A percentile compares a stretch with the other conserved stretches of the same genome.
These are phyloP conservation scores for Aurelia sp. DNA, from an alignment of 30 jellyfish, hydroid and myxozoan genomes.

Conservation along the genomic window DNA sequence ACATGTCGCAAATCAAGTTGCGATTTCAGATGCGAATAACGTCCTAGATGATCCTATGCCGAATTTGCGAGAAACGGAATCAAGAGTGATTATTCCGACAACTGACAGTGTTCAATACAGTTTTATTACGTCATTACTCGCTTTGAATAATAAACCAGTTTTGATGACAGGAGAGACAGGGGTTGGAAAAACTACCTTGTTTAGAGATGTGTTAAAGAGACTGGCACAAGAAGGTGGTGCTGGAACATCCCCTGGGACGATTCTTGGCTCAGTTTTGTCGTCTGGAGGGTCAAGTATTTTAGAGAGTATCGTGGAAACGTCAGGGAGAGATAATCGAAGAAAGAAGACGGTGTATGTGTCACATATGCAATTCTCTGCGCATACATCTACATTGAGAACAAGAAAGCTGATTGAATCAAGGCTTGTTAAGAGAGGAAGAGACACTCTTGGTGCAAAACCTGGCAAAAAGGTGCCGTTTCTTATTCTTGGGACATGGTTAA, in stretches of 20 bases:
- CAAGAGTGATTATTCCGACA: conserved; percentile 73
- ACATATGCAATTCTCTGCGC: conserved; percentile 82
- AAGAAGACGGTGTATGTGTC: conserved; percentile 52
- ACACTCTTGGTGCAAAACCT: conserved; percentile 76
- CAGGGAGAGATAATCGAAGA: conserved; percentile 39
- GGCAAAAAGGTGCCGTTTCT: conserved; percentile 72
- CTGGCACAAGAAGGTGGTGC: conserved; percentile 87
- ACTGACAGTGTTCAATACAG: conserved; percentile 65
- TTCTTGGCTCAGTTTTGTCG: conserved; percentile 75
- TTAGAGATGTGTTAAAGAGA: conserved; percentile 60
- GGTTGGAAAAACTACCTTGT: conserved; percentile 72
- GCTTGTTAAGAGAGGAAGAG: conserved; percentile 80
- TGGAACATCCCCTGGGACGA: conserved; percentile 71
- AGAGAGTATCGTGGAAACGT: conserved; percentile 51
- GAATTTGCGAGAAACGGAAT: conserved; percentile 29
- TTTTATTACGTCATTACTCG: conserved; percentile 57
- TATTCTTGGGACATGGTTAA: background rate
- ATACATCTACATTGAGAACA: conserved; percentile 43
- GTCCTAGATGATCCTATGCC: conserved; percentile 72
- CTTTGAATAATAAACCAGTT: conserved; percentile 63
- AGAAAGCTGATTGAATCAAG: conserved; percentile 64
- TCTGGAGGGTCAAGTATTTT: conserved; percentile 65
- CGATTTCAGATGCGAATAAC: conserved; percentile 63
- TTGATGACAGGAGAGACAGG: conserved; percentile 83
- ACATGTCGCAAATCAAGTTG: conserved; percentile 66